These are phyloP conservation scores for Lathronympha strigana DNA, from an alignment of 2,888 invertebrate species.

Conservation along the genomic window DNA sequence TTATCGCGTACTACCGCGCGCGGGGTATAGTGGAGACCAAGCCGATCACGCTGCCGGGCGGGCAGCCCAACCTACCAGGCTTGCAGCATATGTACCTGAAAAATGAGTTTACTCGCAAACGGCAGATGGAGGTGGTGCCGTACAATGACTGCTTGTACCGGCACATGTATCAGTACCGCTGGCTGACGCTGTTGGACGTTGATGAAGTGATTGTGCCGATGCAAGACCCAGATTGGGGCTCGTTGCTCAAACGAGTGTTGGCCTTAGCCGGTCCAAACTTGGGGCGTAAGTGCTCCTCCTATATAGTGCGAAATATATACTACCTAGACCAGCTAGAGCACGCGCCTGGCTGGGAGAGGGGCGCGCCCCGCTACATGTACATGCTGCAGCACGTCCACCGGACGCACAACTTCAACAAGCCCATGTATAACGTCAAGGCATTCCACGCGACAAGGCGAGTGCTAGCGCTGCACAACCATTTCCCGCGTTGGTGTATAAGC, in stretches of 20 bases:
- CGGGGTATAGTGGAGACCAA: conserved; percentile 89
- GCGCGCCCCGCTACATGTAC: conserved; percentile 94
- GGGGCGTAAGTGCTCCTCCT: conserved; percentile 87
- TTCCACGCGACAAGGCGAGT: conserved; percentile 96
- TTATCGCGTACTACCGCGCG: conserved; percentile 87
- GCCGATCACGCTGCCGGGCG: conserved; percentile 93
- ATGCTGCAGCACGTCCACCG: conserved; percentile 97
- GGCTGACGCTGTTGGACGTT: conserved; percentile 94
- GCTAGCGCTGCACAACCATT: conserved; percentile 95
- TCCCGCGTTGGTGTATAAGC: conserved; percentile 94
- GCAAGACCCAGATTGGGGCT: conserved; percentile 89
- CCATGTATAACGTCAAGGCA: conserved; percentile 96
- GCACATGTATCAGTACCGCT: conserved; percentile 94
- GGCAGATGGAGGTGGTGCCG: conserved; percentile 97
- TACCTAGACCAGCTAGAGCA: too few relatives aligned
- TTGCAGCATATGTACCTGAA: conserved; percentile 95
- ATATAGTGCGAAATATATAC: conserved; percentile 96
- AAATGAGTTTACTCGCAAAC: conserved; percentile 95
- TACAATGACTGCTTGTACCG: conserved; percentile 98
- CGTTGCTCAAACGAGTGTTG: conserved; percentile 89
- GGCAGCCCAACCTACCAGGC: conserved; percentile 94
- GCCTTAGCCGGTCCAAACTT: conserved; percentile 85
- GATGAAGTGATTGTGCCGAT: conserved; percentile 98
- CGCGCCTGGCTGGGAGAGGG: conserved; percentile 89
- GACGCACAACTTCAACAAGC: conserved; percentile 95